phyloP scores from a whole-genome alignment of 2,113 vertebrate genomes.

The Gnathonemus longibarbis region DNA sequence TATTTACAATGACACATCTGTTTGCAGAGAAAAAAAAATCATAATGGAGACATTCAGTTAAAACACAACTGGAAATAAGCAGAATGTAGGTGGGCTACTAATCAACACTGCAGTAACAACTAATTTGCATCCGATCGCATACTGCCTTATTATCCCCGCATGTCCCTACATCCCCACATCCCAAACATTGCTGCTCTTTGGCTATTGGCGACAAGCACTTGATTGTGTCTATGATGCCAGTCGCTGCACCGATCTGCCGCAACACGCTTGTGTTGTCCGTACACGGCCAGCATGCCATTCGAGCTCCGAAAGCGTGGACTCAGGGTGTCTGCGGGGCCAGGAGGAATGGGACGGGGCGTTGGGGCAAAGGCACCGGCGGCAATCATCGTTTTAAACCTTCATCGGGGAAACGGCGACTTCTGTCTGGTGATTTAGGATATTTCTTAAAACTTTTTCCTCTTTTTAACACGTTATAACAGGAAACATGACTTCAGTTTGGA shows the following conservation, averaged over 20 bases:
- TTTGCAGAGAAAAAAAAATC: neutral
- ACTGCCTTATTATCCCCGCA: neutral
- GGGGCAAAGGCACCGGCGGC: neutral
- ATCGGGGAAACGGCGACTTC: neutral
- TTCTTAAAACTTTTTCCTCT: neutral
- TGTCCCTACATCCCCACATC: neutral
- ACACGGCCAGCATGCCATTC: constrained; percentile 24
- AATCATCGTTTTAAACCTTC: neutral
- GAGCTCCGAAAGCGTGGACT: constrained; percentile 22
- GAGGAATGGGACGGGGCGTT: neutral
- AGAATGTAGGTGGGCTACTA: neutral
- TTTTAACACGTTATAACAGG: neutral
- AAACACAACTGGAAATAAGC: neutral
- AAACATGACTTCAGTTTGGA: constrained; percentile 85
- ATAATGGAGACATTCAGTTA: neutral
- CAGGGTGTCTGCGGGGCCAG: neutral
- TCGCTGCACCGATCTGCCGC: constrained; percentile 15
- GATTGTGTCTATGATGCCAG: neutral
- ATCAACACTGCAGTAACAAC: no score
- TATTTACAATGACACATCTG: neutral
- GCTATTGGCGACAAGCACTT: neutral
- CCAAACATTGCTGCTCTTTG: neutral
- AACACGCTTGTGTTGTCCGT: constrained; percentile 37
- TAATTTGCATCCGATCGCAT: neutral
- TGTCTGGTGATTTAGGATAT: neutral